Conservation (phyloP, 1,140 invertebrate species). For the Yoshiicerus persimilis region DNA sequence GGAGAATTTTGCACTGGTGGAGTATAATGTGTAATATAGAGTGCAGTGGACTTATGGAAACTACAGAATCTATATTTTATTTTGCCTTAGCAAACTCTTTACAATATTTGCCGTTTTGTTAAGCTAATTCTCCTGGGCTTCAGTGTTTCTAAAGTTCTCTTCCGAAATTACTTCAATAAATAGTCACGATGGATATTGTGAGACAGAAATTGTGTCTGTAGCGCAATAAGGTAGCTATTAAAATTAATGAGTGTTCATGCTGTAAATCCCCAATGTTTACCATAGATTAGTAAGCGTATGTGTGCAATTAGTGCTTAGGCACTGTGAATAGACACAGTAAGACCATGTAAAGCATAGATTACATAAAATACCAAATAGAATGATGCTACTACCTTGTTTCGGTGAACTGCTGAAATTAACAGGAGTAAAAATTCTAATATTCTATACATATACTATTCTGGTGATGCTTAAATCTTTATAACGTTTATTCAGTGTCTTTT, state of each 20-base stretch:
- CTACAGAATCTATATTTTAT: neutral
- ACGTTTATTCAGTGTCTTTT: too few species aligned
- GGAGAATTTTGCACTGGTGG: neutral
- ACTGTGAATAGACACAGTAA: neutral
- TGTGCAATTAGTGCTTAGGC: neutral
- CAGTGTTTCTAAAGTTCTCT: neutral
- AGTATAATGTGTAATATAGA: neutral
- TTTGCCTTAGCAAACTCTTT: neutral
- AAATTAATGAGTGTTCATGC: neutral
- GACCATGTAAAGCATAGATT: neutral
- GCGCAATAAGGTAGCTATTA: neutral
- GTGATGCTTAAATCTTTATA: too few species aligned
- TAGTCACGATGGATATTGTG: neutral
- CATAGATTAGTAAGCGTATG: neutral
- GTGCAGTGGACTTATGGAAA: neutral
- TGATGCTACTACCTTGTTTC: too few species aligned
- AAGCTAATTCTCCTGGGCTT: neutral
- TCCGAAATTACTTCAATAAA: neutral
- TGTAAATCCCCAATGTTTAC: constrained; percentile 3
- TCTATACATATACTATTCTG: too few species aligned
- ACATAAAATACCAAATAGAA: too few species aligned
- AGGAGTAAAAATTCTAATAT: too few species aligned
- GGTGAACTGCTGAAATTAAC: too few species aligned
- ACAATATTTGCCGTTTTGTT: neutral
- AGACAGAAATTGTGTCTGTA: neutral